A percentile compares a stretch with the other conserved stretches of the same genome.
Evolutionary conservation across 2,888 invertebrate genomes (phyloP).

Genomic region (Eumacrocentrus americanus): DNA sequence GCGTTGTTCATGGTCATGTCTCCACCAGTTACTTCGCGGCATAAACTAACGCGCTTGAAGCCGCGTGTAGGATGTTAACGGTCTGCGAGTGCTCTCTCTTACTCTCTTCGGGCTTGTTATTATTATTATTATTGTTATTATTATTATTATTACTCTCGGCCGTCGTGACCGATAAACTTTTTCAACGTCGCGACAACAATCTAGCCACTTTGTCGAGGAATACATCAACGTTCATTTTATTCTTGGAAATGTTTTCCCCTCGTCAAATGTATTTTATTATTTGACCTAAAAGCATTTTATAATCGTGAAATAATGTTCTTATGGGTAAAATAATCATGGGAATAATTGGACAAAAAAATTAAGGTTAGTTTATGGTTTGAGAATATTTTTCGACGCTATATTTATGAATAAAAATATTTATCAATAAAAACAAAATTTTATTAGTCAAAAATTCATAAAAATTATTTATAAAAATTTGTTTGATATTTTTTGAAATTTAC

Average conservation of each 20-base stretch:
- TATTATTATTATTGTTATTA: background rate
- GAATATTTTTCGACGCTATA: too few relatives aligned
- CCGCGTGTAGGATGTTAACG: slow-evolving; percentile 28
- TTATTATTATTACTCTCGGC: background rate
- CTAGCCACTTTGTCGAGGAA: slow-evolving; percentile 27
- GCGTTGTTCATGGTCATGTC: slow-evolving; percentile 43
- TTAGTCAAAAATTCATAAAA: too few relatives aligned
- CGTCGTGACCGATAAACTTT: slow-evolving; percentile 28
- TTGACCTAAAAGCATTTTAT: background rate
- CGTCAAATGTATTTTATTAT: background rate
- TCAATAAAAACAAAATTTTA: too few relatives aligned
- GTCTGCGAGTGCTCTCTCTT: slow-evolving; percentile 9
- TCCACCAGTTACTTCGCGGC: slow-evolving; percentile 42
- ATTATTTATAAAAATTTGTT: too few relatives aligned
- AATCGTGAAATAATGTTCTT: too few relatives aligned
- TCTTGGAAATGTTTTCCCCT: slow-evolving; percentile 11
- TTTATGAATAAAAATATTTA: too few relatives aligned
- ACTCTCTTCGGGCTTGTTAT: slow-evolving; percentile 8
- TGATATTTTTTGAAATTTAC: too few relatives aligned
- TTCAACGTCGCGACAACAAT: slow-evolving; percentile 28
- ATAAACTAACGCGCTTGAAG: slow-evolving; percentile 32
- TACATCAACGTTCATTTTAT: slow-evolving; percentile 20
- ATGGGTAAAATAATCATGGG: too few relatives aligned
- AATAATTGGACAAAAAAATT: too few relatives aligned
- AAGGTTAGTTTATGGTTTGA: too few relatives aligned